A percentile compares a stretch with the other conserved stretches of the same genome.
Conservation (phyloP, 2,797 vertebrate species). For the Acanthis flammea region DNA sequence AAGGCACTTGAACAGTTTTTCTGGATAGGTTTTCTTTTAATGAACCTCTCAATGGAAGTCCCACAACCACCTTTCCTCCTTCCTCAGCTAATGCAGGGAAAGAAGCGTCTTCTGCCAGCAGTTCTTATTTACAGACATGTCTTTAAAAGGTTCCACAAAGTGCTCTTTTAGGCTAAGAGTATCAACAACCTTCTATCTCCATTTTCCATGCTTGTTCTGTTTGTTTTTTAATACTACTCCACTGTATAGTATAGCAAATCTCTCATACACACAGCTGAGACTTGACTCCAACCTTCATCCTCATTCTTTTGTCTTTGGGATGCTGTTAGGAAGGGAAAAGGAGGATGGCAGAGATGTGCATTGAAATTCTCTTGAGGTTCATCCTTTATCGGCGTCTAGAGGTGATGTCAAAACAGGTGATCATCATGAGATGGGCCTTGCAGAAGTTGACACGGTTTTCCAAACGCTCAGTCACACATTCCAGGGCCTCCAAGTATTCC, state of each 20-base stretch:
- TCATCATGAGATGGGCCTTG: constrained; percentile 92
- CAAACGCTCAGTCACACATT: constrained; percentile 85
- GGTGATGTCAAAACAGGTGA: constrained; percentile 88
- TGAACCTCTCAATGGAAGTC: constrained; percentile 58
- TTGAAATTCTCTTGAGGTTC: constrained; percentile 8
- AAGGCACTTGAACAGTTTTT: constrained; percentile 92
- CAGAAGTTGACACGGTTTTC: constrained; percentile 88
- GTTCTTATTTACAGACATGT: constrained; percentile 79
- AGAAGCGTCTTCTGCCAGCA: constrained; percentile 68
- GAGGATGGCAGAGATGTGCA: not conserved
- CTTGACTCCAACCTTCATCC: constrained; percentile 77
- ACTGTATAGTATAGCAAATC: constrained; percentile 41
- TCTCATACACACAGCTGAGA: constrained; percentile 65
- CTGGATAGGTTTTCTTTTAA: constrained; percentile 68
- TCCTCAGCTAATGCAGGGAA: constrained; percentile 40
- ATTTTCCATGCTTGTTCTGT: constrained; percentile 12
- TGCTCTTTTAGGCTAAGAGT: constrained; percentile 79
- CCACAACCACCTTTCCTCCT: constrained; percentile 40
- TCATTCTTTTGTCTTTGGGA: constrained; percentile 73
- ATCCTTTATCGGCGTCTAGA: constrained; percentile 78
- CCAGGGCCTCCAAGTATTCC: constrained; percentile 90
- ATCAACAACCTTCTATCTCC: constrained; percentile 54
- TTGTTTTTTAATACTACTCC: not conserved
- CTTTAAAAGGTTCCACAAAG: constrained; percentile 79
- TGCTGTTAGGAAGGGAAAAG: constrained; percentile 52